Evolutionary conservation across 2,797 vertebrate genomes (phyloP).

Genomic region (Eospalax fontanierii): DNA sequence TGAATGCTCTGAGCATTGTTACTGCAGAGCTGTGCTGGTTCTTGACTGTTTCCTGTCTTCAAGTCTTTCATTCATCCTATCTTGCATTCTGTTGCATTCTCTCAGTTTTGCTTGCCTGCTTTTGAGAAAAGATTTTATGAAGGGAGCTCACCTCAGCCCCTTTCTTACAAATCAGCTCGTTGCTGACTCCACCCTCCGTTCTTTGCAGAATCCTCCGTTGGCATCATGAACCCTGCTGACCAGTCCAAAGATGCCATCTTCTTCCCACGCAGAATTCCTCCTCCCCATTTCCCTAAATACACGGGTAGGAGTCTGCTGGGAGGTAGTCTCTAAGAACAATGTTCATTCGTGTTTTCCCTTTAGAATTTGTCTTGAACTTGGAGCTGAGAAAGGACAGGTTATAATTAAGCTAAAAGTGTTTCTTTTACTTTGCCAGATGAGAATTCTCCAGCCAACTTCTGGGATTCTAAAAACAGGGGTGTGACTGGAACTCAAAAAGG

Average conservation of each 20-base stretch:
- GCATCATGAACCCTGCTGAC: neutral
- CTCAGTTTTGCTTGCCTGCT: neutral
- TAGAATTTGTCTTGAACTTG: conserved; percentile 31
- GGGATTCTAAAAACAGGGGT: conserved; percentile 99
- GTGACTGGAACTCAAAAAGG: conserved; percentile 98
- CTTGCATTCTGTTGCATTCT: neutral
- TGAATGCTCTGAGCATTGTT: neutral
- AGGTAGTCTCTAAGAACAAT: neutral
- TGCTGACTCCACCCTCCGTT: neutral
- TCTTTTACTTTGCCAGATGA: conserved; percentile 92
- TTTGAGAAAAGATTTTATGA: conserved; percentile 2
- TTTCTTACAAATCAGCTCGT: neutral
- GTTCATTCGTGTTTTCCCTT: neutral
- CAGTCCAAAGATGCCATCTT: neutral
- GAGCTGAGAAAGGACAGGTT: conserved; percentile 17
- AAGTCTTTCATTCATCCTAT: neutral
- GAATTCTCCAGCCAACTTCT: conserved; percentile 98
- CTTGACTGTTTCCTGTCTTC: neutral
- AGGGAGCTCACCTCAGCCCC: neutral
- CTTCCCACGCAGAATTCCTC: neutral
- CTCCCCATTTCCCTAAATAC: neutral
- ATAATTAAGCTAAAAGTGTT: conserved; percentile 58
- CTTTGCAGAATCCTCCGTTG: neutral
- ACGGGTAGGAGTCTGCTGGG: neutral
- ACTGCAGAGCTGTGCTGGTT: neutral